These are phyloP conservation scores for Sorex fumeus DNA, from an alignment of 2,113 vertebrate species.

Conservation along the genomic window DNA sequence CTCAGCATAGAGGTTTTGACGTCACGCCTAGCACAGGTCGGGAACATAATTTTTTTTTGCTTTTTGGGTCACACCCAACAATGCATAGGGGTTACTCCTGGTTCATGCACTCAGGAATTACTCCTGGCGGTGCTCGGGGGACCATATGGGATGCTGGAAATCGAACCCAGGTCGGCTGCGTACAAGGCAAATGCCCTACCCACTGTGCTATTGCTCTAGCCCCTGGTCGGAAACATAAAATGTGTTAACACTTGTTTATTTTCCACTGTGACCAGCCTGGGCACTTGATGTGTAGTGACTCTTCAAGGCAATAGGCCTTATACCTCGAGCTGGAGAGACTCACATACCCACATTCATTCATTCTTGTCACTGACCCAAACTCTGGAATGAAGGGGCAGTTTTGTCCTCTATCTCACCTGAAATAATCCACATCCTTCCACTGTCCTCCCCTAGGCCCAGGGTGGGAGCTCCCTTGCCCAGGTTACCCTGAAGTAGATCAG, in stretches of 20 bases:
- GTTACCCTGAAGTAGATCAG: conserved; percentile 9
- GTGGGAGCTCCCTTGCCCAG: not conserved
- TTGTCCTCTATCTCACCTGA: not conserved
- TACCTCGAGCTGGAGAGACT: not conserved
- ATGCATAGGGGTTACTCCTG: too few relatives aligned
- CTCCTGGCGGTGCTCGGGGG: too few relatives aligned
- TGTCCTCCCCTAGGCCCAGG: conserved; percentile 1
- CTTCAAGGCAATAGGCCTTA: not conserved
- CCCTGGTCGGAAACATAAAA: not conserved
- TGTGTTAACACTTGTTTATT: not conserved
- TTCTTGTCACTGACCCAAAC: not conserved
- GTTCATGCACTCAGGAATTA: too few relatives aligned
- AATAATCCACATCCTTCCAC: conserved; percentile 1
- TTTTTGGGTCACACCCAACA: too few relatives aligned
- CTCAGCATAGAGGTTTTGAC: not conserved
- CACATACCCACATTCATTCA: not conserved
- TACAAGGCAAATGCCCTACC: too few relatives aligned
- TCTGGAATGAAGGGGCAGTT: not conserved
- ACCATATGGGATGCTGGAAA: too few relatives aligned
- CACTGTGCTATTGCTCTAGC: too few relatives aligned
- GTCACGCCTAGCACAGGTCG: conserved; percentile 31
- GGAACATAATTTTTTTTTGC: too few relatives aligned
- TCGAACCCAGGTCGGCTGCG: too few relatives aligned
- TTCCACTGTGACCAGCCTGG: conserved; percentile 19
- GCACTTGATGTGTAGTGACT: not conserved